Evolutionary conservation across 2,797 vertebrate species (phyloP).

Genomic region (Alfaro cultratus): DNA sequence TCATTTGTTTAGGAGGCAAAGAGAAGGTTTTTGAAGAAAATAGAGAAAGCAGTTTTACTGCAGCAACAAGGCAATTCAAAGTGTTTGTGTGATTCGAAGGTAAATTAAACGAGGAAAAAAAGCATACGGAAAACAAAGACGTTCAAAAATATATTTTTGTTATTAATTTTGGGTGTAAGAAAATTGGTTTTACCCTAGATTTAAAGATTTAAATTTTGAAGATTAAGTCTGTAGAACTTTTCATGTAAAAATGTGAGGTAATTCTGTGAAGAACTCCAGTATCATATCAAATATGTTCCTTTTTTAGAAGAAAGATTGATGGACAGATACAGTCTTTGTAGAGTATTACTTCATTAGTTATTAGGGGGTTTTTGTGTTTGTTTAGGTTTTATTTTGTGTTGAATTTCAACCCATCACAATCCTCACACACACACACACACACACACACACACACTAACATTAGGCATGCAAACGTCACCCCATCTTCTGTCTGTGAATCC

Average conservation of each 20-base stretch:
- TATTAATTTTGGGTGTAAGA: not conserved
- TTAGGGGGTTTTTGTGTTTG: no score
- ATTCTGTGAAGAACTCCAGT: not conserved
- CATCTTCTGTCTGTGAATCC: slow-evolving; percentile 29
- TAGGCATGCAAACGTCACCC: slow-evolving; percentile 28
- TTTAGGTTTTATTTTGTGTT: not conserved
- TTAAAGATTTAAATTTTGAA: not conserved
- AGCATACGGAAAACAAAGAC: not conserved
- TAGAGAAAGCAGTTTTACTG: no score
- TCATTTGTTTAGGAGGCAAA: not conserved
- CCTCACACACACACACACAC: not conserved
- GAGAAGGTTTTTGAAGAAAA: not conserved
- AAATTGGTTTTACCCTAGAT: not conserved
- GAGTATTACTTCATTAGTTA: not conserved
- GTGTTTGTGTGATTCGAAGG: no score
- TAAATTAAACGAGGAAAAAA: no score
- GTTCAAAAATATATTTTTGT: not conserved
- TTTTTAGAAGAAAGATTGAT: not conserved
- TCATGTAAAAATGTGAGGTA: not conserved
- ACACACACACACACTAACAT: not conserved
- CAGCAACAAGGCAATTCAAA: no score
- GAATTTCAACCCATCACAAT: not conserved
- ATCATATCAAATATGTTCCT: not conserved
- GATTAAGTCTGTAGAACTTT: not conserved
- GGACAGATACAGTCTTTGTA: not conserved